A percentile compares a stretch with the other conserved stretches of the same genome.
Evolutionary conservation across 2,113 vertebrate genomes (phyloP).

Genomic region (Corydoras maculifer): DNA sequence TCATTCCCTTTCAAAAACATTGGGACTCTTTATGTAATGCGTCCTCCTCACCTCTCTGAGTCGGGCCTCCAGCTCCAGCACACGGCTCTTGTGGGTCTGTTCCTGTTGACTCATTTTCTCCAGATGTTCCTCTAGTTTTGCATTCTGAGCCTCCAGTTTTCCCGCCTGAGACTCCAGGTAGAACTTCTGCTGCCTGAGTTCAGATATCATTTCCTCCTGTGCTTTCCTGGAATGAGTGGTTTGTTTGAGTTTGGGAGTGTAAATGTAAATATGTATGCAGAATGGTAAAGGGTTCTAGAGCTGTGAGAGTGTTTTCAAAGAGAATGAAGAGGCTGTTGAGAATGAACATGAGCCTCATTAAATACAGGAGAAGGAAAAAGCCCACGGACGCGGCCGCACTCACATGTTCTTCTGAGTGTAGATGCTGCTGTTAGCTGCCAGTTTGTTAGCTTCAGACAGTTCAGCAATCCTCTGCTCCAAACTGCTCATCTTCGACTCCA

Average conservation of each 20-base stretch:
- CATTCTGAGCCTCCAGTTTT: constrained; percentile 94
- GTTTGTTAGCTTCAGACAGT: constrained; percentile 93
- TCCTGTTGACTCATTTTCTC: constrained; percentile 96
- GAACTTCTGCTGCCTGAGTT: constrained; percentile 98
- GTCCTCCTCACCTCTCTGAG: constrained; percentile 78
- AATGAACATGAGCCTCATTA: no score
- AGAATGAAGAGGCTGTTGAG: no score
- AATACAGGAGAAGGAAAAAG: no score
- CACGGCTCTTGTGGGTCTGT: constrained; percentile 84
- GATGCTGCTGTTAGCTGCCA: constrained; percentile 96
- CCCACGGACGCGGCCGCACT: constrained; percentile 51
- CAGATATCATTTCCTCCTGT: constrained; percentile 98
- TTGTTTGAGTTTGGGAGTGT: no score
- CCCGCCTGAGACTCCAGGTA: constrained; percentile 97
- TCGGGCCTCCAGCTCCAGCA: constrained; percentile 84
- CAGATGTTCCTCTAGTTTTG: constrained; percentile 93
- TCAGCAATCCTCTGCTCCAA: constrained; percentile 96
- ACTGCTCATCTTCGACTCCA: constrained; percentile 96
- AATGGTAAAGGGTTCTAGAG: background rate
- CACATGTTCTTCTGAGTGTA: constrained; percentile 99
- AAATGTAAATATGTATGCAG: background rate
- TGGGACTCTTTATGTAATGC: no score
- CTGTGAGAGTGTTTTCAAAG: background rate
- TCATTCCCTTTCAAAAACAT: no score
- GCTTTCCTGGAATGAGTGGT: constrained; percentile 78